Conservation (phyloP, 2,113 vertebrate genomes). For the Heliornis fulica region DNA sequence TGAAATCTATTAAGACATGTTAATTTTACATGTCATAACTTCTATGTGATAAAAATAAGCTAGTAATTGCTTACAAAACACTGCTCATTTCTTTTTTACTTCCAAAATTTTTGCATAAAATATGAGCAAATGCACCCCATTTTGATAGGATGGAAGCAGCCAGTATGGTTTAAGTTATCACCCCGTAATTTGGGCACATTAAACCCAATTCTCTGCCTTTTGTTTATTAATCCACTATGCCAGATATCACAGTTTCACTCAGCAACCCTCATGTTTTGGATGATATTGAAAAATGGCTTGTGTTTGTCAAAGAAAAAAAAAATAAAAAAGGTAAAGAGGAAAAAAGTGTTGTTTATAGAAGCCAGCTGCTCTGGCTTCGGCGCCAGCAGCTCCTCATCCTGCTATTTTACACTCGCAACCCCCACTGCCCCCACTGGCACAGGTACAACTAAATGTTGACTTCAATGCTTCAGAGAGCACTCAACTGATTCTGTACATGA, state of each 20-base stretch:
- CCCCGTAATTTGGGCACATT: slow-evolving; percentile 40
- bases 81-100: background rate
- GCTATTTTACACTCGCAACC: slow-evolving; percentile 71
- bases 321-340: slow-evolving; percentile 1
- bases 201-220: slow-evolving; percentile 30
- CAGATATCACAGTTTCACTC: slow-evolving; percentile 33
- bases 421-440: slow-evolving; percentile 73
- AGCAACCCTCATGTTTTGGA: slow-evolving; percentile 45
- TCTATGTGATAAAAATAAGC: background rate
- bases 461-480: slow-evolving; percentile 79
- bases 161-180: slow-evolving; percentile 45
- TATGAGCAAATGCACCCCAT: background rate
- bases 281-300: slow-evolving; percentile 49
- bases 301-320: slow-evolving; percentile 46
- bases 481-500: slow-evolving; percentile 80
- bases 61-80: slow-evolving; percentile 31
- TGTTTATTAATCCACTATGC: slow-evolving; percentile 54
- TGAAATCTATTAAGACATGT: background rate
- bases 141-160: background rate
- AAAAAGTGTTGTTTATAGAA: slow-evolving; percentile 77
- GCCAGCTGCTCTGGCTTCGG: slow-evolving; percentile 77
- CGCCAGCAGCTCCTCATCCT: slow-evolving; percentile 72
- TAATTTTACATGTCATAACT: slow-evolving; percentile 26
- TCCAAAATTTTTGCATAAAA: background rate
- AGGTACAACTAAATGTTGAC: slow-evolving; percentile 79